Conservation (phyloP, 2,888 invertebrate species). For the Drosophila borborema region DNA sequence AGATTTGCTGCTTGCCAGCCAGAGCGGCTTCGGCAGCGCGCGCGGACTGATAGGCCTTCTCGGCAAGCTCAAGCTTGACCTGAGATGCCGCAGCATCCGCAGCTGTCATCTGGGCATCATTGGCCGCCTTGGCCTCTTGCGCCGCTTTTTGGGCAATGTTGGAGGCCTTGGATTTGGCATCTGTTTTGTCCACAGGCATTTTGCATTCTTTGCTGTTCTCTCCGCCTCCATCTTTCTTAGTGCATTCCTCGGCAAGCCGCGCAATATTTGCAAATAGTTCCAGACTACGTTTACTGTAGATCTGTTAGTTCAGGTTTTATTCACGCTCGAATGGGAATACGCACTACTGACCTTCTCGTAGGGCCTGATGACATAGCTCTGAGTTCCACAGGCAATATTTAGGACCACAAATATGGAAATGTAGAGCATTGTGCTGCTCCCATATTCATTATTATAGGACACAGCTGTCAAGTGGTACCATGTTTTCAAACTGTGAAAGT, state of each 20-base stretch:
- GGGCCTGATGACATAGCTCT: slow-evolving; percentile 16
- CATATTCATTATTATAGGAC: slow-evolving; percentile 26
- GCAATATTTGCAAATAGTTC: neutral
- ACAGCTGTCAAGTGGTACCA: slow-evolving; percentile 26
- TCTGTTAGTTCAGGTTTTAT: neutral
- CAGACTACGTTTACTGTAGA: neutral
- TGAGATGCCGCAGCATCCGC: slow-evolving; percentile 91
- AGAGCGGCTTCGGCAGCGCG: slow-evolving; percentile 90
- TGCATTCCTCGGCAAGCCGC: neutral
- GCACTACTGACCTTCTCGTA: slow-evolving; percentile 23
- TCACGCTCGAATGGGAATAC: neutral
- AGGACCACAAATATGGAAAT: slow-evolving; percentile 43
- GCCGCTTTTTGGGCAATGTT: slow-evolving; percentile 91
- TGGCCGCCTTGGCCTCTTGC: slow-evolving; percentile 89
- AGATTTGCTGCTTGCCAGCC: slow-evolving; percentile 89
- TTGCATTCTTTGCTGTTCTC: neutral
- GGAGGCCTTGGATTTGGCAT: slow-evolving; percentile 86
- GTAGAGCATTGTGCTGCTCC: slow-evolving; percentile 39
- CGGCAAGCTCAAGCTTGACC: slow-evolving; percentile 90
- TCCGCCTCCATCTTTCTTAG: slow-evolving; percentile 9
- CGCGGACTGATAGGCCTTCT: slow-evolving; percentile 90
- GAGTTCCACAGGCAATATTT: slow-evolving; percentile 20
- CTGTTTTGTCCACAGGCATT: slow-evolving; percentile 12
- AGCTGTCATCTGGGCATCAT: slow-evolving; percentile 90
- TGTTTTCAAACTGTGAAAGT: slow-evolving; percentile 11